Percentiles rank a stretch among this genome's conserved stretches.
These are phyloP conservation scores for Elephas maximus DNA, from an alignment of 2,113 vertebrate genomes.

Conservation along the genomic window DNA sequence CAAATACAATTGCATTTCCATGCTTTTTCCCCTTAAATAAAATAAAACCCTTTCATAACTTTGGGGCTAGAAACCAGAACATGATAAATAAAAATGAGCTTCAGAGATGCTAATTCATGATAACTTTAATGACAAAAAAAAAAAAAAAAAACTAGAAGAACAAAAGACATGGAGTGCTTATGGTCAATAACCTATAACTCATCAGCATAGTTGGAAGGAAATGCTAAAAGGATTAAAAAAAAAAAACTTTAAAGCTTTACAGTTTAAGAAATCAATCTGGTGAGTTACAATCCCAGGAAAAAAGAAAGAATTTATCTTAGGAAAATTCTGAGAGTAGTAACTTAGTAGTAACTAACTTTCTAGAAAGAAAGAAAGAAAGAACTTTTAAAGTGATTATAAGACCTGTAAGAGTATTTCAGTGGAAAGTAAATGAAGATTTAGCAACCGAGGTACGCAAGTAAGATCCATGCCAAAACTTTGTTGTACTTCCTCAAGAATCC, in stretches of 20 bases:
- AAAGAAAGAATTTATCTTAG: background rate
- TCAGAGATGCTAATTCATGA: background rate
- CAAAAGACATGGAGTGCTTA: background rate
- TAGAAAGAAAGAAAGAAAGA: background rate
- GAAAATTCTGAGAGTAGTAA: slow-evolving; percentile 1
- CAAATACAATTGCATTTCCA: background rate
- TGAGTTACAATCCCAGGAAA: background rate
- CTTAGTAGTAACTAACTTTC: background rate
- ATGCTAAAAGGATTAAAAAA: background rate
- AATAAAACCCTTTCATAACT: background rate
- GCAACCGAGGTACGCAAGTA: background rate
- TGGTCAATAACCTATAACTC: background rate
- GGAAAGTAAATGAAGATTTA: background rate
- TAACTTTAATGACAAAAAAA: background rate
- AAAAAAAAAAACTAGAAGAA: background rate
- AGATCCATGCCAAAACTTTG: background rate
- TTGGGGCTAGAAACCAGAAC: background rate
- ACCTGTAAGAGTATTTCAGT: background rate
- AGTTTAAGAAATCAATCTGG: background rate
- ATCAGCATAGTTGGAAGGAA: background rate
- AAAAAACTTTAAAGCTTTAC: background rate
- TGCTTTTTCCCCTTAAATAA: background rate
- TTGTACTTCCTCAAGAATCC: background rate
- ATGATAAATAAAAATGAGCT: background rate
- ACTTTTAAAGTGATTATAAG: slow-evolving; percentile 12